Conservation (phyloP, 2,797 vertebrate species). For the Epinephelus awoara region DNA sequence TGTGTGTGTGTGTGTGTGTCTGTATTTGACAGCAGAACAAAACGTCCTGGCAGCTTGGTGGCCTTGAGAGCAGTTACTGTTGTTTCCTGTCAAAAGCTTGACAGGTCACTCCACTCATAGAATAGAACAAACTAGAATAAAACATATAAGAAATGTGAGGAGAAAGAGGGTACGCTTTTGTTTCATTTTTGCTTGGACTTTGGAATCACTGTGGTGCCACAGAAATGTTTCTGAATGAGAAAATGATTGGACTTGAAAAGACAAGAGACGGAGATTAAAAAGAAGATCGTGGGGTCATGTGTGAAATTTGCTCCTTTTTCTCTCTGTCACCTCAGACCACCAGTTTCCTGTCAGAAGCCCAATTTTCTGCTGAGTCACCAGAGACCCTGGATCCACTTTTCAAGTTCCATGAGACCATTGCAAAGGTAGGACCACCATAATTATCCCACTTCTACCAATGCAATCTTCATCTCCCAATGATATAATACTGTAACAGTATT, state of each 20-base stretch:
- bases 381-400: constrained; percentile 90
- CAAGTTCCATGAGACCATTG: constrained; percentile 90
- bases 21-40: constrained; percentile 47
- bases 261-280: not conserved
- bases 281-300: constrained; percentile 23
- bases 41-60: constrained; percentile 45
- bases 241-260: not conserved
- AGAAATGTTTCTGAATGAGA: not conserved
- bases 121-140: constrained; percentile 21
- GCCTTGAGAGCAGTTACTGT: constrained; percentile 48
- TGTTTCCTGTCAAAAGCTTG: constrained; percentile 44
- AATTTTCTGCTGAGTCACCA: constrained; percentile 83
- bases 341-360: constrained; percentile 90
- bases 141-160: constrained; percentile 2
- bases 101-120: constrained; percentile 26
- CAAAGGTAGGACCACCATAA: constrained; percentile 87
- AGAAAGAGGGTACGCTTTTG: not conserved
- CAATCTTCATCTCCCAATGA: not conserved
- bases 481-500: too few relatives aligned
- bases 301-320: constrained; percentile 46
- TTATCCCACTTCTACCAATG: not conserved
- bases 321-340: constrained; percentile 80
- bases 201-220: not conserved
- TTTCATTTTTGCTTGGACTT: not conserved
- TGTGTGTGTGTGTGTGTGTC: constrained; percentile 9